Evolutionary conservation across 2,888 invertebrate genomes (phyloP).

Genomic region (Cosmia trapezina): DNA sequence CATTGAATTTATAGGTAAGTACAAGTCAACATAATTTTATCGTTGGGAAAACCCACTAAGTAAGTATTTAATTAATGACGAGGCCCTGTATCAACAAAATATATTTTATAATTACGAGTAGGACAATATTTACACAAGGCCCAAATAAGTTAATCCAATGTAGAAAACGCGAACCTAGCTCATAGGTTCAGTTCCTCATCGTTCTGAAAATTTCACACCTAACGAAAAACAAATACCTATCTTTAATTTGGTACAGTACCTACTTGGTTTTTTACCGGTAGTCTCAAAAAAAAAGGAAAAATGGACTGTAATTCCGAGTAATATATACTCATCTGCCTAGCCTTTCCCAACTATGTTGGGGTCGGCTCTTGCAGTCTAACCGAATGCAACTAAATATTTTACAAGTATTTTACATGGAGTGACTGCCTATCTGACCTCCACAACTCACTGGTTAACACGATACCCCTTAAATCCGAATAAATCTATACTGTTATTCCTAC

Average conservation of each 20-base stretch:
- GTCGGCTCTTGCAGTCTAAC: neutral
- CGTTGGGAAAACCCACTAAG: neutral
- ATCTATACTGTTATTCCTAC: no score
- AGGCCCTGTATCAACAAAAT: neutral
- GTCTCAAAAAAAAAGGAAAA: neutral
- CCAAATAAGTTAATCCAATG: neutral
- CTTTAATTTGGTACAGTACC: neutral
- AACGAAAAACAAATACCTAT: neutral
- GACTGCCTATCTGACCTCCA: neutral
- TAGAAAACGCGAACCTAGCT: no score
- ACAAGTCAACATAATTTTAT: neutral
- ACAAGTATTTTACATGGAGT: neutral
- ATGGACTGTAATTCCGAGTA: no score
- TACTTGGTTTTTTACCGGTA: neutral
- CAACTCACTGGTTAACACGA: neutral
- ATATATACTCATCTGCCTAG: neutral
- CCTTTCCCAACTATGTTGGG: neutral
- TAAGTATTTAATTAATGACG: neutral
- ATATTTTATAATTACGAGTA: neutral
- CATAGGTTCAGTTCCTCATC: neutral
- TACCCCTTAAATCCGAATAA: neutral
- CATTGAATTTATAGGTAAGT: neutral
- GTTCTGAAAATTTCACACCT: constrained; percentile 1
- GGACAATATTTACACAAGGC: neutral
- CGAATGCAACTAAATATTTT: neutral